phyloP scores from a whole-genome alignment of 2,113 vertebrate species.

The Lepus americanus region DNA sequence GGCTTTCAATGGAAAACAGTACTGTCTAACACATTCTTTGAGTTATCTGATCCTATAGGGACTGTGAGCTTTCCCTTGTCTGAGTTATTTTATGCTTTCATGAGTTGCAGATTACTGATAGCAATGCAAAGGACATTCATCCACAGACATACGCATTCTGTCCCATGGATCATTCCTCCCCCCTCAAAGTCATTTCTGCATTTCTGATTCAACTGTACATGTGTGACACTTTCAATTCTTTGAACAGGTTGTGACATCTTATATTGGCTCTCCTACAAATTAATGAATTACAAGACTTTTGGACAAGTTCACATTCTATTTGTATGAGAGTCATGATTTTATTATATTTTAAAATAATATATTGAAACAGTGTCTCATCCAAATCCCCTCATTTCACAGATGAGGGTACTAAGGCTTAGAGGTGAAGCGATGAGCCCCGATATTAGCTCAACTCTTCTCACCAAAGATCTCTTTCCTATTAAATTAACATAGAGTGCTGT shows the following conservation, averaged over 20 bases:
- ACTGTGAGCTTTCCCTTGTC: background rate
- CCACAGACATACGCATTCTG: background rate
- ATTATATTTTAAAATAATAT: no score
- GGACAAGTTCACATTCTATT: background rate
- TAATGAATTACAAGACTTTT: background rate
- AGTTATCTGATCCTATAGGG: background rate
- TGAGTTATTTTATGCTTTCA: background rate
- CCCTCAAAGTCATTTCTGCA: background rate
- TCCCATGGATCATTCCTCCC: background rate
- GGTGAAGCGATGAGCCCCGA: background rate
- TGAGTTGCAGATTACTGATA: background rate
- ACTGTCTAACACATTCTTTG: background rate
- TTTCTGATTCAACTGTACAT: slow-evolving; percentile 5
- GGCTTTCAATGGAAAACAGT: background rate
- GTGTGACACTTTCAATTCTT: background rate
- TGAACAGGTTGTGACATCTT: background rate
- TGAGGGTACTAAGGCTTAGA: background rate
- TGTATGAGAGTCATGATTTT: background rate
- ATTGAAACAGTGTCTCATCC: background rate
- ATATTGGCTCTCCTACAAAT: background rate
- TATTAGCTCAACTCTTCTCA: slow-evolving; percentile 20
- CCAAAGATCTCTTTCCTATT: background rate
- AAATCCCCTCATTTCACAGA: background rate
- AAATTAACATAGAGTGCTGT: background rate
- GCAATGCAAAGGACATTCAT: background rate